Percentiles rank a stretch among this genome's conserved stretches.
Conservation (phyloP, 1,140 invertebrate genomes). For the Atta cephalotes region DNA sequence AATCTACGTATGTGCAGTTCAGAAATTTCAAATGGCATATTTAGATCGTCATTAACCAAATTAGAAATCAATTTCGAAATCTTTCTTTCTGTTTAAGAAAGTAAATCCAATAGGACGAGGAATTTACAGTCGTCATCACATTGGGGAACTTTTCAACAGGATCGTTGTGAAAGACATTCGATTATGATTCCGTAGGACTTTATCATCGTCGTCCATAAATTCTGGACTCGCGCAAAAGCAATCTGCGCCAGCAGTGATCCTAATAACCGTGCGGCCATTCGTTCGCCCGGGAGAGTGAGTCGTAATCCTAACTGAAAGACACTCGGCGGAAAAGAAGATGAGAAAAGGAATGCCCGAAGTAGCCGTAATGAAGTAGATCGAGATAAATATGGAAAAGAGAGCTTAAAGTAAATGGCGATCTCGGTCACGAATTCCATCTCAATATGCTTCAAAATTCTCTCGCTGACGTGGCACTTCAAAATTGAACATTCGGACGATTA, state of each 20-base stretch:
- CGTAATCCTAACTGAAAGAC: slow-evolving; percentile 71
- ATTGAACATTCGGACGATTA: slow-evolving; percentile 79
- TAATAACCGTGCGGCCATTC: slow-evolving; percentile 64
- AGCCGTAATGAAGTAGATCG: slow-evolving; percentile 74
- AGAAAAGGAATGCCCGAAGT: slow-evolving; percentile 65
- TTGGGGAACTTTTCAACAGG: not conserved
- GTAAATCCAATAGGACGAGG: slow-evolving; percentile 6
- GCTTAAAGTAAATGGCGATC: slow-evolving; percentile 80
- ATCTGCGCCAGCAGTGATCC: slow-evolving; percentile 69
- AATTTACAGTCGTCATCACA: slow-evolving; percentile 43
- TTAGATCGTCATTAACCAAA: not conserved
- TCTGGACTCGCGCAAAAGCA: slow-evolving; percentile 62
- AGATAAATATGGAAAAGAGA: slow-evolving; percentile 83
- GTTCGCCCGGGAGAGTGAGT: slow-evolving; percentile 50
- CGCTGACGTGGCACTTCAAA: slow-evolving; percentile 81
- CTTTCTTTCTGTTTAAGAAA: slow-evolving; percentile 19
- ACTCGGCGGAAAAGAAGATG: slow-evolving; percentile 59
- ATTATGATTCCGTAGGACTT: slow-evolving; percentile 68
- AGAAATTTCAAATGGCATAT: not conserved
- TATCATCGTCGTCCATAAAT: slow-evolving; percentile 73
- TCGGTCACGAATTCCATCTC: slow-evolving; percentile 72
- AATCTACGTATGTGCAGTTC: not conserved
- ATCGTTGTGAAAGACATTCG: slow-evolving; percentile 65
- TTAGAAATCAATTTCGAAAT: slow-evolving; percentile 11
- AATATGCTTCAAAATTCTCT: slow-evolving; percentile 83